Conservation (phyloP, 2,113 vertebrate genomes). For the Hippocampus zosterae region DNA sequence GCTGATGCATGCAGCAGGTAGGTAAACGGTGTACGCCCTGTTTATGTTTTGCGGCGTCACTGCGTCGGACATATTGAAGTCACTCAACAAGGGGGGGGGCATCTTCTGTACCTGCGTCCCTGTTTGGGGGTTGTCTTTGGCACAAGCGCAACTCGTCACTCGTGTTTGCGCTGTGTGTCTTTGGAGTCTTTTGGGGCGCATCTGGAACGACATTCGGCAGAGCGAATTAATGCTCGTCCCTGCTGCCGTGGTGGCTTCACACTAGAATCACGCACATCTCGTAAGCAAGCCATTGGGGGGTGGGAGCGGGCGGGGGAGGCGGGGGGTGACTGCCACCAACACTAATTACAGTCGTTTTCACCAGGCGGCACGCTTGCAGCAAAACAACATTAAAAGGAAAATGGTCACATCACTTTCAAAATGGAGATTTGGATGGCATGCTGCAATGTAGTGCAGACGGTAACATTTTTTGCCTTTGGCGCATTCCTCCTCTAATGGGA, state of each 20-base stretch:
- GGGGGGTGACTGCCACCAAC: not conserved
- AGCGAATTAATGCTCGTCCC: conserved; percentile 32
- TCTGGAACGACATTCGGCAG: conserved; percentile 31
- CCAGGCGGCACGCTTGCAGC: not conserved
- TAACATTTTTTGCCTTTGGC: conserved; percentile 1
- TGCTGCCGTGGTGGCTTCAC: conserved; percentile 4
- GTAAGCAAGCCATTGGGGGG: conserved; percentile 7
- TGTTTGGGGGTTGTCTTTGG: not conserved
- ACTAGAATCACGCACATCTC: conserved; percentile 7
- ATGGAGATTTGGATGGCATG: not conserved
- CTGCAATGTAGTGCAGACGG: not conserved
- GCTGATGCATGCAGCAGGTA: not conserved
- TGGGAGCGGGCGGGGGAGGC: not conserved
- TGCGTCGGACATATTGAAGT: too few species aligned
- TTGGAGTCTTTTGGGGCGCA: conserved; percentile 23
- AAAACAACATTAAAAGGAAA: conserved; percentile 3
- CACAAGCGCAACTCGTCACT: conserved; percentile 11
- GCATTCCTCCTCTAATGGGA: conserved; percentile 1
- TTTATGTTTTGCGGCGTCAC: not conserved
- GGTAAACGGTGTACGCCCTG: conserved; percentile 1
- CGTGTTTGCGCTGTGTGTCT: not conserved
- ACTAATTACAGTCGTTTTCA: conserved; percentile 17
- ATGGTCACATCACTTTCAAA: not conserved
- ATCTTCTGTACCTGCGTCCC: not conserved
- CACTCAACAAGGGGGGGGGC: not conserved